Conservation (phyloP, 1,140 invertebrate species). For the Heliconius hermathena region DNA sequence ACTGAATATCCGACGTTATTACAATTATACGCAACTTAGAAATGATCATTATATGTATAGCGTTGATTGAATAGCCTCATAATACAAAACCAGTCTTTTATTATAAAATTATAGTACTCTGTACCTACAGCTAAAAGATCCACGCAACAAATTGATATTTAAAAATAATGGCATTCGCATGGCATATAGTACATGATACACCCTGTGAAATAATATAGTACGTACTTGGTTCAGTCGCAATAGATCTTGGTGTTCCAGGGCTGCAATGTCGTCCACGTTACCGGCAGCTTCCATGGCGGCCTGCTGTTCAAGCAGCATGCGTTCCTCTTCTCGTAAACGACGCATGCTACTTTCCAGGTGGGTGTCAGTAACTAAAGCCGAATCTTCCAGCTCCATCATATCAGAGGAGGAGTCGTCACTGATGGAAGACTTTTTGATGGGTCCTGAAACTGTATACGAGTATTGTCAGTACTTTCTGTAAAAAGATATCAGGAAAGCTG, state of each 20-base stretch:
- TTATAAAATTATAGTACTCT: neutral
- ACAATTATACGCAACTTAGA: neutral
- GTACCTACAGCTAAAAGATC: neutral
- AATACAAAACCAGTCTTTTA: no score
- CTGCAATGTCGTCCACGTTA: constrained; percentile 74
- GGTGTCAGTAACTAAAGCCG: constrained; percentile 88
- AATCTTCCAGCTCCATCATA: constrained; percentile 97
- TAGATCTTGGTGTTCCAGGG: constrained; percentile 85
- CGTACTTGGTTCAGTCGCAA: constrained; percentile 67
- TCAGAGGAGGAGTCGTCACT: constrained; percentile 96
- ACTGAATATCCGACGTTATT: constrained; percentile 38
- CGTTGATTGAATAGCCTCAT: no score
- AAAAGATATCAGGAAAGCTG: neutral
- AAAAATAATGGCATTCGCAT: neutral
- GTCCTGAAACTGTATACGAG: constrained; percentile 84
- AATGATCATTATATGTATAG: no score
- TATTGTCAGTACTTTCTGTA: neutral
- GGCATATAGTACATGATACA: neutral
- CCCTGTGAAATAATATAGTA: neutral
- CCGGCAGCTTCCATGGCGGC: constrained; percentile 60
- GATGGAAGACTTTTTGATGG: constrained; percentile 91
- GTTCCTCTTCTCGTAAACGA: constrained; percentile 87
- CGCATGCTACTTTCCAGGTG: constrained; percentile 82
- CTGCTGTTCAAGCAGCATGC: constrained; percentile 72
- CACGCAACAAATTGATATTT: neutral